Conservation (phyloP, 23 tunicate species). For the Halocynthia roretzi region DNA sequence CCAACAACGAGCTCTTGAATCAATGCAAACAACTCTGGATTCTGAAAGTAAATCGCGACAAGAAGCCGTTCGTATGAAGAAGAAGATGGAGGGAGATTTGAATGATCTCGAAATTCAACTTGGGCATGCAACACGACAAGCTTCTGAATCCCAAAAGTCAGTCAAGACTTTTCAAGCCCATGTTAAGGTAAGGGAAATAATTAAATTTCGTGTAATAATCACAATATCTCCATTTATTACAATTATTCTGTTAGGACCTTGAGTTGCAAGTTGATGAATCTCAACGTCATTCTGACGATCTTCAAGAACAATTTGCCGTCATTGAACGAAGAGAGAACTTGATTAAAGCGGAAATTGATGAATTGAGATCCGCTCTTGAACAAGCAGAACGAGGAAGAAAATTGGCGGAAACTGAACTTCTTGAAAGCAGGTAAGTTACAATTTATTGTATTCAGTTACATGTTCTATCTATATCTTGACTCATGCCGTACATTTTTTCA, state of each 20-base stretch:
- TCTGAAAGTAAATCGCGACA: constrained; percentile 29
- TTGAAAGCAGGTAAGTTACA: constrained; percentile 53
- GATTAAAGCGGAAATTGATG: constrained; percentile 89
- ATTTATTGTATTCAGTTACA: too few species aligned
- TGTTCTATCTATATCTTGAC: too few species aligned
- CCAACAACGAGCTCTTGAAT: constrained; percentile 41
- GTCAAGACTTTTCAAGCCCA: constrained; percentile 74
- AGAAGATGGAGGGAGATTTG: constrained; percentile 30
- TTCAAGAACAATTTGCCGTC: constrained; percentile 77
- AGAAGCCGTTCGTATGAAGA: constrained; percentile 39
- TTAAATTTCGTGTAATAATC: too few species aligned
- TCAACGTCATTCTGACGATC: constrained; percentile 68
- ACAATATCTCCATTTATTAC: too few species aligned
- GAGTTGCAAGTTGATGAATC: constrained; percentile 85
- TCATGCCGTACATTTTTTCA: too few species aligned
- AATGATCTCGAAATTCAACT: constrained; percentile 37
- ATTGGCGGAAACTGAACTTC: constrained; percentile 40
- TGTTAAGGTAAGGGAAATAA: constrained; percentile 14
- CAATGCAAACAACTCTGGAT: constrained; percentile 45
- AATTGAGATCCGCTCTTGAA: constrained; percentile 31
- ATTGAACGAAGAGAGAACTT: constrained; percentile 82
- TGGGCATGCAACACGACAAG: constrained; percentile 92
- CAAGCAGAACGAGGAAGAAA: constrained; percentile 55
- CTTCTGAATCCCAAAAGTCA: constrained; percentile 81
- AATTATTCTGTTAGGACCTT: constrained; percentile 18